Conservation (phyloP, 53 echinoderm and acorn worm species). For the Temnopleurus reevesii region DNA sequence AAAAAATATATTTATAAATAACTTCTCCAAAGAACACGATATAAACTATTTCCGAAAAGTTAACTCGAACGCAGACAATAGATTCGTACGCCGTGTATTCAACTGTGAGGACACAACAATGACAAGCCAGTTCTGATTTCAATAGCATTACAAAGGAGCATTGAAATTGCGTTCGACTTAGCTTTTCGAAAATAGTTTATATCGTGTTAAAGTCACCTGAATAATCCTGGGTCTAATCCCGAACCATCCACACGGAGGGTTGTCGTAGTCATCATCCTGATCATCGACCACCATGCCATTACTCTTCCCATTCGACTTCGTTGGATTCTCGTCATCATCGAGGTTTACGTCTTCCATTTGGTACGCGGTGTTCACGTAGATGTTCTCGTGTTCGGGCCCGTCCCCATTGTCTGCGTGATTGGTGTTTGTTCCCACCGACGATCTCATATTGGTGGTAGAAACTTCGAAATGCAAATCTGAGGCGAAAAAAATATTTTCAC, state of each 20-base stretch:
- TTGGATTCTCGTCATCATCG: neutral
- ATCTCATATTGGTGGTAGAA: no score
- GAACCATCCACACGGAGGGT: slow-evolving; percentile 67
- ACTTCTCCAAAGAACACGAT: neutral
- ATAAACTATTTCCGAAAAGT: neutral
- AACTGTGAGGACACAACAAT: neutral
- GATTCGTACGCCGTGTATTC: neutral
- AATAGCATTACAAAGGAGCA: no score
- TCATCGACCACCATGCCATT: neutral
- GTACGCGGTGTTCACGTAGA: neutral
- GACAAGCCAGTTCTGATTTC: no score
- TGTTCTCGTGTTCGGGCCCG: neutral
- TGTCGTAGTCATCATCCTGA: slow-evolving; percentile 47
- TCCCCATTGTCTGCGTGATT: neutral
- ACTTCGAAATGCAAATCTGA: neutral
- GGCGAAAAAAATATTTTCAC: neutral
- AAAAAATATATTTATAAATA: neutral
- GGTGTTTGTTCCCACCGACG: neutral
- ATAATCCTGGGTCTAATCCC: slow-evolving; percentile 45
- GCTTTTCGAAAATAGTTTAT: neutral
- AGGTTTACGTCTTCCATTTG: neutral
- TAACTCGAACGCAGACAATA: neutral
- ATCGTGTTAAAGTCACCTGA: slow-evolving; percentile 36
- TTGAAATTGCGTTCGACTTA: no score
- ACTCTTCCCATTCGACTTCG: neutral